Base-by-base conservation (phyloP, 2,113 vertebrate genomes). In the Capricornis sumatraensis region DNA sequence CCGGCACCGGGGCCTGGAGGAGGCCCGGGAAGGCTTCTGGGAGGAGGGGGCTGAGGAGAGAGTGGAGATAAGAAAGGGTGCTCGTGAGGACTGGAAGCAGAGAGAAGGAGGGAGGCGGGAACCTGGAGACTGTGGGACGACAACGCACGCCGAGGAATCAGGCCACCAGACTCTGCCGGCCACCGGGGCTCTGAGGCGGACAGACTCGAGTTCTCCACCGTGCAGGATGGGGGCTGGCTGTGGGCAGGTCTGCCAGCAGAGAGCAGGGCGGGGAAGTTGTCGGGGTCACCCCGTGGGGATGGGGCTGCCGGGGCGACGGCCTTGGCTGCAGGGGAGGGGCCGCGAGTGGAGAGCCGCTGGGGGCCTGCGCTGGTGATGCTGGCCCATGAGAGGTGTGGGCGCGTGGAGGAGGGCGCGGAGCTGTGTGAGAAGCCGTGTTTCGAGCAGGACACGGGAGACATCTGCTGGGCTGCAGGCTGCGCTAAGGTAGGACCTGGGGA, bases 31-130 rank as follows among this genome's bases (percentile, higher is more conserved):
- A 30, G 55, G 71, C 55, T 85, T 92, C 45, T 13, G 3, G 40
- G 60, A 60, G 40, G 71, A 60, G 57, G 53, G 28, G 15, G 52
- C 53, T 28, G 12, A 0, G 10, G 52, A 43, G 53, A 78, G 47
- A 1, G 33, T 50, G 19, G 25, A 25, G 19, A 47, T n/a, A 1
- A 33, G 60, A 43, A 67, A 76, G 40, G 47, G 43, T 21, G 30
- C 16, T 33, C 3, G 0, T 0, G 2, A 40, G 64, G 52, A 33
- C 40, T 0, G 2, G 14, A 57, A 40, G 64, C 28, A 40, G 45
- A 87, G 23, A 87, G 14, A 17, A 62, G 30, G 12, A 52, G 43
- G 36, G 76, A 9, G 28, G 17, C 5, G 1, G 52, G 45, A 7
- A 25, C 10, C 14, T 47, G 62, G n/a, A 6, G 52, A 19, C 74